Conservation (phyloP, 2,888 invertebrate species). For the Rhaphigaster nebulosa region DNA sequence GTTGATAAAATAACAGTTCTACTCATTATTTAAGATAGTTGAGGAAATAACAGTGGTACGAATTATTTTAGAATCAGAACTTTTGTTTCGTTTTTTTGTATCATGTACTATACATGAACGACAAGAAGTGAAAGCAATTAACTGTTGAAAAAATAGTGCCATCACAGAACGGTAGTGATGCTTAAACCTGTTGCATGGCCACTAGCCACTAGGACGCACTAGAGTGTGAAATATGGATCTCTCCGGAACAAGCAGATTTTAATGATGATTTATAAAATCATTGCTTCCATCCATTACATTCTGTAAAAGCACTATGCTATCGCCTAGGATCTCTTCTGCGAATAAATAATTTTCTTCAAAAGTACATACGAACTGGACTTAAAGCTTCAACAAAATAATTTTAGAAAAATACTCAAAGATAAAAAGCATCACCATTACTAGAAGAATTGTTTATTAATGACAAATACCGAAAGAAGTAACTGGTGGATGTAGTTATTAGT, state of each 20-base stretch:
- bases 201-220: background rate
- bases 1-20: too few species aligned
- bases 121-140: background rate
- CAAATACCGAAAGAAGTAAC: background rate
- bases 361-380: too few species aligned
- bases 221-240: background rate
- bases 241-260: background rate
- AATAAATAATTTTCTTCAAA: background rate
- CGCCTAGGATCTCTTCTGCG: too few species aligned
- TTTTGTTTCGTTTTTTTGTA: too few species aligned
- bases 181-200: background rate
- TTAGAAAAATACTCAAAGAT: background rate
- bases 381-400: background rate
- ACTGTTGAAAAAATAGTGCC: too few species aligned
- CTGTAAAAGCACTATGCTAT: background rate
- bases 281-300: background rate
- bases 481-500: too few species aligned
- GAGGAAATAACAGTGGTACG: too few species aligned
- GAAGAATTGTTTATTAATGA: too few species aligned
- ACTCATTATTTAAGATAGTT: too few species aligned
- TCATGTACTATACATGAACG: background rate
- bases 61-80: too few species aligned
- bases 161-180: background rate
- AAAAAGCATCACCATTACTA: too few species aligned
- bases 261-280: conserved; percentile 15